Percentiles rank a stretch among this genome's conserved stretches.
phyloP scores from a whole-genome alignment of 2,113 vertebrate genomes.

The Salminus brasiliensis region DNA sequence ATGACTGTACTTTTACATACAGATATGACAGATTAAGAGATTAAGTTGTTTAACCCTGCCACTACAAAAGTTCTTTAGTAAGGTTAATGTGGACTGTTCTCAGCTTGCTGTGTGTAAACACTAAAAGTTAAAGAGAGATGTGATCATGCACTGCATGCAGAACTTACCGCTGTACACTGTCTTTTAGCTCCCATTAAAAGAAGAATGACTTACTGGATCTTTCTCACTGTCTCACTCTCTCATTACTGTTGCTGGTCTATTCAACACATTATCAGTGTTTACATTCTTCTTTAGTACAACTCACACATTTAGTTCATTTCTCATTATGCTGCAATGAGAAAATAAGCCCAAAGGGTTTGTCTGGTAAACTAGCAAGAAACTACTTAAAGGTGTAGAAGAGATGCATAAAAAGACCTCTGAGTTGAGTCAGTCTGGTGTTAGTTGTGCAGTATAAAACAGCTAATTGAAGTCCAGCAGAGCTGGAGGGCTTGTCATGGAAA shows the following conservation, averaged over 20 bases:
- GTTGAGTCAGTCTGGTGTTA: neutral
- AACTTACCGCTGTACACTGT: constrained; percentile 41
- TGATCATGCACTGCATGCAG: constrained; percentile 25
- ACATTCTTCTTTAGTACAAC: neutral
- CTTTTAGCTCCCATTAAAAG: neutral
- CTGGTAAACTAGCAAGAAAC: neutral
- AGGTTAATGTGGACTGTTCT: neutral
- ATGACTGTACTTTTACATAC: no score
- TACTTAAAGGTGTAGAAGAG: neutral
- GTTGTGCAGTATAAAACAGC: neutral
- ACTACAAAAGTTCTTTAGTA: no score
- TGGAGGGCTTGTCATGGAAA: no score
- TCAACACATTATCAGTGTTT: constrained; percentile 20
- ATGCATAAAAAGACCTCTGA: neutral
- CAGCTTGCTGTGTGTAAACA: neutral
- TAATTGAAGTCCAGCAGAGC: neutral
- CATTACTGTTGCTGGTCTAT: neutral
- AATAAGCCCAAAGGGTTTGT: neutral
- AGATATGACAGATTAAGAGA: no score
- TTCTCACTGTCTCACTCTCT: neutral
- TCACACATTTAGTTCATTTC: neutral
- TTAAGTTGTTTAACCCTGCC: neutral
- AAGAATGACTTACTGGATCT: neutral
- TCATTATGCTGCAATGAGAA: neutral
- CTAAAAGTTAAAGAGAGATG: neutral